phyloP scores from a whole-genome alignment of 2,113 vertebrate genomes.

The Miniopterus natalensis region DNA sequence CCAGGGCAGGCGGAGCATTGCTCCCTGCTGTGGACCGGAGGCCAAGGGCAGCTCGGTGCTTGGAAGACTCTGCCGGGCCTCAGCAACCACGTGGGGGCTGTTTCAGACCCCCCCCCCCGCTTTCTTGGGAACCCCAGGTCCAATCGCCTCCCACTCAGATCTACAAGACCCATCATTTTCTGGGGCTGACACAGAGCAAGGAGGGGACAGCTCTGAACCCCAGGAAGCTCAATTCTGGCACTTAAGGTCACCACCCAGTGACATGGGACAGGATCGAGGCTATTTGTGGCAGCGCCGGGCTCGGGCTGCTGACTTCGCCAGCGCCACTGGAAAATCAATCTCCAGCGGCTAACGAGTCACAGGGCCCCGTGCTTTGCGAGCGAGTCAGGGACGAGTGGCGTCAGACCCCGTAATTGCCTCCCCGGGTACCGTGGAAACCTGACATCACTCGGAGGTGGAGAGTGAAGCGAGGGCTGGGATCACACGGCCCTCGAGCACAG shows the following conservation, averaged over 20 bases:
- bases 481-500: background rate
- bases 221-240: fast-evolving
- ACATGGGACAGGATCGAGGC: background rate
- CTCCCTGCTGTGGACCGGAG: background rate
- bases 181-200: background rate
- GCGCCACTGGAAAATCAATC: background rate
- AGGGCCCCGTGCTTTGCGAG: background rate
- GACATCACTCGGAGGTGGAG: background rate
- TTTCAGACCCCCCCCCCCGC: background rate
- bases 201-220: background rate
- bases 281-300: background rate
- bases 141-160: background rate
- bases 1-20: fast-evolving
- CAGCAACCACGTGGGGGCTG: background rate
- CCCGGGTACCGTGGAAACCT: constrained; percentile 1
- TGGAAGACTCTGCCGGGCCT: background rate
- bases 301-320: background rate
- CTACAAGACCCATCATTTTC: fast-evolving
- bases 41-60: background rate
- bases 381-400: background rate
- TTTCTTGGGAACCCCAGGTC: background rate
- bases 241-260: background rate
- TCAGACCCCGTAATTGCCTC: constrained; percentile 16
- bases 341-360: constrained; percentile 12
- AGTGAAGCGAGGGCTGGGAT: background rate